phyloP scores from a whole-genome alignment of 2,888 invertebrate species.

The Euplexia lucipara region DNA sequence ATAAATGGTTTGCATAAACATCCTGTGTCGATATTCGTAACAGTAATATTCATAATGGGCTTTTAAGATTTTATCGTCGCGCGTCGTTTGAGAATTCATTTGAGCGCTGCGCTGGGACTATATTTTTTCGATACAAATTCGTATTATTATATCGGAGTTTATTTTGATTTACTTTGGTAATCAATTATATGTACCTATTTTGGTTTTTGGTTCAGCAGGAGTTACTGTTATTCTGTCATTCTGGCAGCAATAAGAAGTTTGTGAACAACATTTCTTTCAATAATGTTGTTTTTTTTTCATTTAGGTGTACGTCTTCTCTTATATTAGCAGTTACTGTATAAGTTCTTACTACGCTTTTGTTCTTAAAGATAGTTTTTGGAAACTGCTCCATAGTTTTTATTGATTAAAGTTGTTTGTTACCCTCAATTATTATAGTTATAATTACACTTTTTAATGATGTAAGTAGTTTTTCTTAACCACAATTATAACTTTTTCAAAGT shows the following conservation, averaged over 20 bases:
- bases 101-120: neutral
- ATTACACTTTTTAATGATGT: neutral
- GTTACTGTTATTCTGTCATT: too few relatives aligned
- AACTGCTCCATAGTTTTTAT: too few relatives aligned
- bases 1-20: slow-evolving; percentile 39
- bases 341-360: neutral
- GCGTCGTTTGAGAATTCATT: slow-evolving; percentile 30
- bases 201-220: too few relatives aligned
- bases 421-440: neutral
- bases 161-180: neutral
- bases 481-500: slow-evolving; percentile 15
- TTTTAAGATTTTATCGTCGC: slow-evolving; percentile 53
- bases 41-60: slow-evolving; percentile 45
- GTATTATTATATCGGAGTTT: slow-evolving; percentile 9
- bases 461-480: slow-evolving; percentile 9
- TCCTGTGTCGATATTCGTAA: slow-evolving; percentile 33
- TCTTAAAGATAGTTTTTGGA: too few relatives aligned
- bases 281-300: neutral
- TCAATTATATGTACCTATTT: neutral
- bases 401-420: too few relatives aligned
- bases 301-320: too few relatives aligned
- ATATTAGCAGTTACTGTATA: too few relatives aligned
- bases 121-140: slow-evolving; percentile 16
- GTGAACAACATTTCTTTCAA: too few relatives aligned
- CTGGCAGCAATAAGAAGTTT: too few relatives aligned